Base-by-base conservation (phyloP, 2,888 invertebrate species). In the Stictocephala bisonia region DNA sequence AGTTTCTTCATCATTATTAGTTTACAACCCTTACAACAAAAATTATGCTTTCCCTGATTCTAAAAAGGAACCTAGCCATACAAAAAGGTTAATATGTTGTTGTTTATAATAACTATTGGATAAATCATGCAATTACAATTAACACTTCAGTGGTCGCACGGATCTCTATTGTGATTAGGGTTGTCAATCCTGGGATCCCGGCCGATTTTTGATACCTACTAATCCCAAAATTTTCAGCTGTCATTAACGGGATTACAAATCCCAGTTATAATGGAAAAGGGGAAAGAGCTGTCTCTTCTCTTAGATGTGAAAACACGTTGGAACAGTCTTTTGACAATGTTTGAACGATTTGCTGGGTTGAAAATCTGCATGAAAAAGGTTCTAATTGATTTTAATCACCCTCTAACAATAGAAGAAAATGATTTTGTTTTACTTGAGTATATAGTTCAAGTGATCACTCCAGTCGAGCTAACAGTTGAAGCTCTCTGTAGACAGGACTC, bases 301-400 rank as follows among this genome's bases (percentile, higher is more conserved):
- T 15, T 68, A 2, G 68, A 50, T 18, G 50, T 68, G 1, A 68
- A 68, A 68, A 68, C 68, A 18, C 26, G 68, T 2, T 68, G 68
- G 68, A 68, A 68, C 26, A 50, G 26, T 13, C 48, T 68, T 6
- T 29, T 68, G 15, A n/a, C 68, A 15, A 44, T 50, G 48, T 20
- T 66, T 11, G 66, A 66, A 20, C 41, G 41, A 22, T 66, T 66
- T 11, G 41, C 22, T 13, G n/a, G 26, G 1, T 24, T 66, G 41
- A 66, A 66, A 66, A 66, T 41, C 4, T 66, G 41, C 26, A 66
- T 66, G n/a, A 24, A 44, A 68, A 68, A 68, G 27, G 68, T 50
- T 9, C 18, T 68, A n/a, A 68, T 68, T n/a, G 68, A 68, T 68
- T 20, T 50, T 15, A 50, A 68, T 27, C 40, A 44, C 26, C 41